A percentile compares a stretch with the other conserved stretches of the same genome.
Conservation (phyloP, 2,888 invertebrate species). For the Dasypolia templi region DNA sequence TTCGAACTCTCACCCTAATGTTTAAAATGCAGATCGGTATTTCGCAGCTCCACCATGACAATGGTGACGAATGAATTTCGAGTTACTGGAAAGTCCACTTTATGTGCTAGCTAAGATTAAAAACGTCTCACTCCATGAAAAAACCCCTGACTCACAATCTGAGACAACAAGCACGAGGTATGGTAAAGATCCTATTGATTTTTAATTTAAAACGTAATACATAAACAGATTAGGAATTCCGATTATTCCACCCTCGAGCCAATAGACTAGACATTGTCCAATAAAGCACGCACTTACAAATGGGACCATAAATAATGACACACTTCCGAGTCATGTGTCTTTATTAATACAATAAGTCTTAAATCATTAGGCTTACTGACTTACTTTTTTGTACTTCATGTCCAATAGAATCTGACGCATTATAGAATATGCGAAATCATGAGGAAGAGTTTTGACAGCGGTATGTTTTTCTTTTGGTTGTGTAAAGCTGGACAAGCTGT, state of each 20-base stretch:
- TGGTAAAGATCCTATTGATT: conserved; percentile 53
- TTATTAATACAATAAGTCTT: conserved; percentile 61
- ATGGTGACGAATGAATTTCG: neutral
- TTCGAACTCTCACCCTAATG: too few species aligned
- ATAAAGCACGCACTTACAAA: conserved; percentile 66
- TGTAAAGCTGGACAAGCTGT: neutral
- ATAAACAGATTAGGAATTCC: conserved; percentile 67
- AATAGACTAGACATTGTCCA: conserved; percentile 66
- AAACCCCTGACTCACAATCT: conserved; percentile 32
- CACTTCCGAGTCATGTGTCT: conserved; percentile 61
- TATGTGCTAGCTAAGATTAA: neutral
- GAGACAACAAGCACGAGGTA: conserved; percentile 30
- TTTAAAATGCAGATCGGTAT: neutral
- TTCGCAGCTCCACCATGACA: neutral
- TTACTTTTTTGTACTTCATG: conserved; percentile 51
- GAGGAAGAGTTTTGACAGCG: conserved; percentile 24
- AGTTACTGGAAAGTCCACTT: conserved; percentile 2
- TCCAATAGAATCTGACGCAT: conserved; percentile 46
- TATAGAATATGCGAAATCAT: conserved; percentile 47
- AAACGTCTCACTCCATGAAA: conserved; percentile 21
- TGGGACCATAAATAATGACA: conserved; percentile 59
- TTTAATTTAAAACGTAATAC: conserved; percentile 63
- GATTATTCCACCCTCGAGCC: conserved; percentile 62
- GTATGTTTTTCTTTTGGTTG: conserved; percentile 19
- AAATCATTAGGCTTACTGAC: conserved; percentile 57